Percentiles rank a stretch among this genome's conserved stretches.
phyloP scores from a whole-genome alignment of 2,113 vertebrate species.

The Ctenodactylus gundi region DNA sequence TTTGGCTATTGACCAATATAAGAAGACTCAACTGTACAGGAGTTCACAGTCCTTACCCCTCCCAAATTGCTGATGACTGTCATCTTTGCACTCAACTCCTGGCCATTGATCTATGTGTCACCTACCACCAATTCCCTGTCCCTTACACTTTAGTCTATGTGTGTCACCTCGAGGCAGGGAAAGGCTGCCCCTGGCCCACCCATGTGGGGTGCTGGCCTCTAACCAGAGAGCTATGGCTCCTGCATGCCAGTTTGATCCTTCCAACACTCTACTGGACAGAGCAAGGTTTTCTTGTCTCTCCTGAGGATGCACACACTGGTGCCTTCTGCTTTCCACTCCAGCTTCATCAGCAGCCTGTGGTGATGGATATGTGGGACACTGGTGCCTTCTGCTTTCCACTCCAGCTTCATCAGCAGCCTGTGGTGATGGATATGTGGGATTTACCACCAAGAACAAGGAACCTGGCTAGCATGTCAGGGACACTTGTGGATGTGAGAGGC shows the following conservation, averaged over 20 bases:
- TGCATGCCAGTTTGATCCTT: not conserved
- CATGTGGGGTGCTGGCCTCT: not conserved
- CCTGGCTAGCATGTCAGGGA: not conserved
- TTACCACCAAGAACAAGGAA: not conserved
- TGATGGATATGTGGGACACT: not conserved
- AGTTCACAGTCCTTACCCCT: not conserved
- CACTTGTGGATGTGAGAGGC: accelerated
- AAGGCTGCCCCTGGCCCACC: not conserved
- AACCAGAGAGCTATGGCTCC: not conserved
- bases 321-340: not conserved
- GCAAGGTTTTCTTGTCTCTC: not conserved
- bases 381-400: not conserved
- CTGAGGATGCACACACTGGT: not conserved
- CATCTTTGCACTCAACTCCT: not conserved
- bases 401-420: not conserved
- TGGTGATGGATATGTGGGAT: not conserved
- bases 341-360: not conserved
- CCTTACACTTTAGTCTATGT: accelerated
- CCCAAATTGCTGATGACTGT: not conserved
- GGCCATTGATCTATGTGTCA: not conserved
- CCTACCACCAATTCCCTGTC: not conserved
- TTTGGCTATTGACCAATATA: not conserved
- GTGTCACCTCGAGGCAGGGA: not conserved
- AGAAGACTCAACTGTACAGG: not conserved
- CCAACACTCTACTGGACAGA: not conserved